Conservation (phyloP, 2,113 vertebrate species). For the Limanda limanda region DNA sequence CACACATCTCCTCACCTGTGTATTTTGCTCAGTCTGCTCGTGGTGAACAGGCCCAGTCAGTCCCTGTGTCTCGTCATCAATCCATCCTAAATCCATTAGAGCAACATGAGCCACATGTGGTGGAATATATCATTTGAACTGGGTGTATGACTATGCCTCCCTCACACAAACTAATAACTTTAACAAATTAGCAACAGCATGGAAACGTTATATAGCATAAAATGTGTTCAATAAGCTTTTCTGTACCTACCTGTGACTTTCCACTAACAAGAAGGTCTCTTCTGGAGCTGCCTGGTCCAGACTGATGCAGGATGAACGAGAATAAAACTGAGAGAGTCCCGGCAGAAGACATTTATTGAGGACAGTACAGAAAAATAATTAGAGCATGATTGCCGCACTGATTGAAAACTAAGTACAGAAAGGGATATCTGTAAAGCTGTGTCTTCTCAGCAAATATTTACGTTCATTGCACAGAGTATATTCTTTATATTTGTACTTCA, state of each 20-base stretch:
- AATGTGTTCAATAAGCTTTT: neutral
- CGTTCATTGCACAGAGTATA: too few relatives aligned
- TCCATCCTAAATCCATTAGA: constrained; percentile 37
- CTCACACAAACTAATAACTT: neutral
- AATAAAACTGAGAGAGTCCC: neutral
- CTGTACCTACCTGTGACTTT: constrained; percentile 33
- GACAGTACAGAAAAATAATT: neutral
- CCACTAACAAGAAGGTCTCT: constrained; percentile 2
- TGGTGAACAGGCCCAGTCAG: neutral
- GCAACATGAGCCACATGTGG: neutral
- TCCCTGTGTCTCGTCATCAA: constrained; percentile 4
- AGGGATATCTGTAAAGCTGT: too few relatives aligned
- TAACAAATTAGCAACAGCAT: neutral
- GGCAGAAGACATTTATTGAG: neutral
- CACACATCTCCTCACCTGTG: too few relatives aligned
- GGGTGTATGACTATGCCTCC: neutral
- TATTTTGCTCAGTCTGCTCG: neutral
- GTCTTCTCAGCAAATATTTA: too few relatives aligned
- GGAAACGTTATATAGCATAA: neutral
- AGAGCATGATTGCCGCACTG: neutral
- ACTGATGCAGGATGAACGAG: neutral
- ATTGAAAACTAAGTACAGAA: too few relatives aligned
- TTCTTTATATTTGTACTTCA: too few relatives aligned
- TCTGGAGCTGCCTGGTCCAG: neutral
- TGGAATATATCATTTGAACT: neutral